phyloP scores from a whole-genome alignment of 1,140 invertebrate genomes.

The Neodiprion lecontei region DNA sequence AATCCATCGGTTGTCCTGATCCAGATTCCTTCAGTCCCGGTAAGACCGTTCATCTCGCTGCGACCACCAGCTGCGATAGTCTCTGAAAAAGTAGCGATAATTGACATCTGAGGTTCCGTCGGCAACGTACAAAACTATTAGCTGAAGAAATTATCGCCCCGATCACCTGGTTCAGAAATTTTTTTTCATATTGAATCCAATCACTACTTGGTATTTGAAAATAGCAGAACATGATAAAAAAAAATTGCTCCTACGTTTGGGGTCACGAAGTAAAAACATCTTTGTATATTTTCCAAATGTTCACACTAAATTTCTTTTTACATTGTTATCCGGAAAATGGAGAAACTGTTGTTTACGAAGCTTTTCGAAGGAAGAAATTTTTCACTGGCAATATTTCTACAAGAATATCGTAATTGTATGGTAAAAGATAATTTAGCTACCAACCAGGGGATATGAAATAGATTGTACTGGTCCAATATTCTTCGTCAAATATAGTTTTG shows the following conservation, averaged over 20 bases:
- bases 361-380: neutral
- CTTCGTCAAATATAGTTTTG: constrained; percentile 50
- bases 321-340: too few species aligned
- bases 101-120: neutral
- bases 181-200: too few species aligned
- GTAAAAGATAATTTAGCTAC: neutral
- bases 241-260: too few species aligned
- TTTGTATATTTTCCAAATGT: too few species aligned
- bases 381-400: neutral
- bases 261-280: too few species aligned
- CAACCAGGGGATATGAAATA: constrained; percentile 55
- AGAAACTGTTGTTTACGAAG: constrained; percentile 43
- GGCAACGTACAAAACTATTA: constrained; percentile 1
- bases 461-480: constrained; percentile 56
- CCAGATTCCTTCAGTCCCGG: constrained; percentile 53
- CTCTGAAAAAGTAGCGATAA: constrained; percentile 36
- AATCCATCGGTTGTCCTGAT: constrained; percentile 48
- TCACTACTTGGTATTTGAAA: too few species aligned
- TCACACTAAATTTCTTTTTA: too few species aligned
- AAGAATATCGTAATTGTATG: neutral
- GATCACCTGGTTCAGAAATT: too few species aligned
- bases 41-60: constrained; percentile 50
- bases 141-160: neutral
- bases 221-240: too few species aligned
- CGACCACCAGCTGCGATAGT: constrained; percentile 54